Evolutionary conservation across 2,888 invertebrate genomes (phyloP).

Genomic region (Diarsia brunnea): DNA sequence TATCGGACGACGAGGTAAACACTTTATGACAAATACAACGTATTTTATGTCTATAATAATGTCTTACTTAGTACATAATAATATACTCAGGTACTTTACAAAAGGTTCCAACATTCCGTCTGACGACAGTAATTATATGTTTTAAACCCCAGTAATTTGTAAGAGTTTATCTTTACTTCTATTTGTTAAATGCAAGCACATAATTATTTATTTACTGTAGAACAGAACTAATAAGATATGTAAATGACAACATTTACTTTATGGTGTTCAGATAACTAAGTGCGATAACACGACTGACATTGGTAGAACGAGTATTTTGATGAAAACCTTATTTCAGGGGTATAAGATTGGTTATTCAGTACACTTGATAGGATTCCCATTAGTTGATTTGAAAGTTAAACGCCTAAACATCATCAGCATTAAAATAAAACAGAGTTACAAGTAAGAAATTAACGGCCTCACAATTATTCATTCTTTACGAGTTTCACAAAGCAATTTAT

Average conservation of each 20-base stretch:
- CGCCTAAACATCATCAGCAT: neutral
- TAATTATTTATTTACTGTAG: conserved; percentile 50
- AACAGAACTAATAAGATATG: conserved; percentile 51
- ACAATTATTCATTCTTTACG: conserved; percentile 18
- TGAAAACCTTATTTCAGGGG: conserved; percentile 7
- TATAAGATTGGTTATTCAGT: conserved; percentile 15
- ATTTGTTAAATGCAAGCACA: conserved; percentile 30
- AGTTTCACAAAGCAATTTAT: conserved; percentile 28
- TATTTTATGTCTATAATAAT: conserved; percentile 8
- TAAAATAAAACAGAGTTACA: neutral
- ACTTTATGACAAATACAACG: conserved; percentile 9
- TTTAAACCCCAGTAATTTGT: conserved; percentile 42
- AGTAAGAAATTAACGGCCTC: conserved; percentile 6
- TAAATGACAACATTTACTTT: conserved; percentile 50
- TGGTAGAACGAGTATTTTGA: neutral
- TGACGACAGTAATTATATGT: conserved; percentile 32
- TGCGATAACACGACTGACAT: conserved; percentile 25
- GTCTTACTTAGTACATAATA: neutral
- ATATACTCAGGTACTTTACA: neutral
- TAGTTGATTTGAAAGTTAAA: conserved; percentile 20
- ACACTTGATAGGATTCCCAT: neutral
- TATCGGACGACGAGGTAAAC: neutral
- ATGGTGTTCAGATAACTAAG: conserved; percentile 39
- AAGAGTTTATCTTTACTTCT: conserved; percentile 47
- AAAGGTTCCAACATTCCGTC: conserved; percentile 13